phyloP scores from a whole-genome alignment of 2,797 vertebrate genomes.

The Numenius phaeopus region DNA sequence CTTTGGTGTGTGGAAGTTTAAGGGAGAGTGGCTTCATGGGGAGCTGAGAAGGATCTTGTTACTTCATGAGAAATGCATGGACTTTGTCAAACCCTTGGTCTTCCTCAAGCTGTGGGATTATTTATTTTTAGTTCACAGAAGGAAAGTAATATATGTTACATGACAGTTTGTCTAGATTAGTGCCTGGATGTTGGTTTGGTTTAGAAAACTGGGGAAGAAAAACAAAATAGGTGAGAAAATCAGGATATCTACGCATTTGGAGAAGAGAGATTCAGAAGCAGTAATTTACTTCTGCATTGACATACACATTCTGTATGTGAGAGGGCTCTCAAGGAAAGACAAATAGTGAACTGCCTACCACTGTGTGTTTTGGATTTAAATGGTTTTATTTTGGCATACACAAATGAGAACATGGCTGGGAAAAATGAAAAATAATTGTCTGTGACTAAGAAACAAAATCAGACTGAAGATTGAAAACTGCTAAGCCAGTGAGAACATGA shows the following conservation, averaged over 20 bases:
- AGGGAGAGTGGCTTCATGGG: background rate
- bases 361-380: background rate
- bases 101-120: background rate
- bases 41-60: background rate
- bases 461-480: background rate
- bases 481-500: background rate
- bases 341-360: background rate
- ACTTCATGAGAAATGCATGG: background rate
- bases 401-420: background rate
- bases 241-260: background rate
- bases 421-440: background rate
- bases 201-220: background rate
- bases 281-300: background rate
- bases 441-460: conserved; percentile 19
- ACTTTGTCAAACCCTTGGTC: background rate
- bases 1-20: background rate
- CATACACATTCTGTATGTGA: background rate
- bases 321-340: background rate
- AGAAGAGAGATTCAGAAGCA: background rate
- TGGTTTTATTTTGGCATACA: background rate
- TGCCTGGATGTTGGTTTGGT: background rate
- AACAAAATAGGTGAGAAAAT: background rate
- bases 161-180: background rate
- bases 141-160: background rate
- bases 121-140: background rate